Conservation (phyloP, 1,140 invertebrate species). For the Eubasilissa regina region DNA sequence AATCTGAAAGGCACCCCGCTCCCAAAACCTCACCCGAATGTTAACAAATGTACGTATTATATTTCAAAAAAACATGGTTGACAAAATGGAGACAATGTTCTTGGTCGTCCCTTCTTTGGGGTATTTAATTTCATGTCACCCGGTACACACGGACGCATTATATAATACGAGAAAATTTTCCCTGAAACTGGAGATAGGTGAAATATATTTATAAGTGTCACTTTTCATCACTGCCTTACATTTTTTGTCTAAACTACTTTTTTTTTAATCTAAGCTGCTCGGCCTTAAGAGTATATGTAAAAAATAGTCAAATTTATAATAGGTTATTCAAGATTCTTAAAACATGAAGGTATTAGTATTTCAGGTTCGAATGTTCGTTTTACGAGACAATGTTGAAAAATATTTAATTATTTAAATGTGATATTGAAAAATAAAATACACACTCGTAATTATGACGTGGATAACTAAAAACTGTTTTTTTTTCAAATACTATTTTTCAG, state of each 20-base stretch:
- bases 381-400: too few relatives aligned
- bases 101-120: conserved; percentile 38
- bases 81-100: conserved; percentile 51
- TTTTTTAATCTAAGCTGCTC: too few relatives aligned
- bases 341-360: too few relatives aligned
- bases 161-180: conserved; percentile 49
- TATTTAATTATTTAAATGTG: too few relatives aligned
- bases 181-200: conserved; percentile 49
- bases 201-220: conserved; percentile 45
- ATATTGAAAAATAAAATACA: too few relatives aligned
- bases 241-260: neutral
- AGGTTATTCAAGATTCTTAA: too few relatives aligned
- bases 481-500: too few relatives aligned
- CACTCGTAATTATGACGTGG: too few relatives aligned
- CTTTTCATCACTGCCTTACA: conserved; percentile 36
- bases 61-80: conserved; percentile 52
- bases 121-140: conserved; percentile 51
- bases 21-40: conserved; percentile 32
- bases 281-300: too few relatives aligned
- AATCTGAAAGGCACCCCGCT: conserved; percentile 27
- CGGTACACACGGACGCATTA: neutral
- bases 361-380: too few relatives aligned
- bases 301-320: too few relatives aligned
- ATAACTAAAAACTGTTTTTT: too few relatives aligned
- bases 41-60: conserved; percentile 49